Conservation (phyloP, 2,797 vertebrate species). For the Scarus forsteni region DNA sequence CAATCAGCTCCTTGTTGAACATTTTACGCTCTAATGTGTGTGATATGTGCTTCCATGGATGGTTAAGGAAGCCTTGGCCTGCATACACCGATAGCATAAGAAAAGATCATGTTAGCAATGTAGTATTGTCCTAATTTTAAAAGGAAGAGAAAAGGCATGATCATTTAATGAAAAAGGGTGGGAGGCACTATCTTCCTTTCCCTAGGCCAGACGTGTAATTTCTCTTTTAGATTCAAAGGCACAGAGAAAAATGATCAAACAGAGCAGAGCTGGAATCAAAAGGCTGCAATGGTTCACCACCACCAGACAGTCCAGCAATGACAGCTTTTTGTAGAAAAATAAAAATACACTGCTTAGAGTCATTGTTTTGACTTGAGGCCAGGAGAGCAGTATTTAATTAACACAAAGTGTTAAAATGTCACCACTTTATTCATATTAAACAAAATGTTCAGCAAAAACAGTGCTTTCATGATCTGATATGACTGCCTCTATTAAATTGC, state of each 20-base stretch:
- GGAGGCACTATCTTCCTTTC: constrained; percentile 47
- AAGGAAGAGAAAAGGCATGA: constrained; percentile 46
- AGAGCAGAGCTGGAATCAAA: constrained; percentile 42
- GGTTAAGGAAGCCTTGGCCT: constrained; percentile 8
- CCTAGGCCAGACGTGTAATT: constrained; percentile 51
- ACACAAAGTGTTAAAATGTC: constrained; percentile 20
- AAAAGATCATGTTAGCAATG: constrained; percentile 18
- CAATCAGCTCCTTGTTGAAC: background rate
- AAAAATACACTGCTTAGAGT: constrained; percentile 35
- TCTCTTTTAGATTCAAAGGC: constrained; percentile 57
- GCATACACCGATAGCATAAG: constrained; percentile 26
- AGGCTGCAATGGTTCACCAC: constrained; percentile 25
- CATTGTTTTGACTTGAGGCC: constrained; percentile 22
- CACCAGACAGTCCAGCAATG: constrained; percentile 16
- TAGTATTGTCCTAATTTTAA: constrained; percentile 48
- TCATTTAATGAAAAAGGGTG: constrained; percentile 36
- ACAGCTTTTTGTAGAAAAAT: constrained; percentile 37
- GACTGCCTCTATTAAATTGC: too few species aligned
- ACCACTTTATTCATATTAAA: background rate
- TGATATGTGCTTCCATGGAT: background rate
- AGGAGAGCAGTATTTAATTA: constrained; percentile 14
- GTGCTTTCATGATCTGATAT: too few species aligned
- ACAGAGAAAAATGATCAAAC: constrained; percentile 58
- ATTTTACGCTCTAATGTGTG: too few species aligned
- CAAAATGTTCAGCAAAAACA: constrained; percentile 2